Evolutionary conservation across 2,113 vertebrate species (phyloP).

Genomic region (Heptranchias perlo): DNA sequence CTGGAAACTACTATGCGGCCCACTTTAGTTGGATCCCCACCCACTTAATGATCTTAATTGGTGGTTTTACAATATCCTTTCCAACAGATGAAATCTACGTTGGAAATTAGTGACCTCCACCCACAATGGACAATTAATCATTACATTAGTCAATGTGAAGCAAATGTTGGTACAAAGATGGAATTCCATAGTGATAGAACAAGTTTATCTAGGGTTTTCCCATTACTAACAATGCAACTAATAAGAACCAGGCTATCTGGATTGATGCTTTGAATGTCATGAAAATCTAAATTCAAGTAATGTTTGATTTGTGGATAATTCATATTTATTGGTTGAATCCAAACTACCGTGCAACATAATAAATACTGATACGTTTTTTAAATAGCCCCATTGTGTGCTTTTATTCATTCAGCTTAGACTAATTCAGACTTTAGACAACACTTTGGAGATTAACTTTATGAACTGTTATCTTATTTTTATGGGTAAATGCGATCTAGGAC

Average conservation of each 20-base stretch:
- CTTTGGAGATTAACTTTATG: not conserved
- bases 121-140: slow-evolving; percentile 1
- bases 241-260: not conserved
- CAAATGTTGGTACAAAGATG: not conserved
- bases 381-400: not conserved
- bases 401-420: not conserved
- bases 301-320: not conserved
- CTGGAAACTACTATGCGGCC: not conserved
- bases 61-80: not conserved
- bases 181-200: not conserved
- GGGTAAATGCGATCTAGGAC: not conserved
- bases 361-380: not conserved
- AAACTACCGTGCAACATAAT: not conserved
- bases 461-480: not conserved
- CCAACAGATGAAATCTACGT: slow-evolving; percentile 4
- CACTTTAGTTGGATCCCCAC: not conserved
- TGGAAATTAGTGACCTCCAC: not conserved
- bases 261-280: not conserved
- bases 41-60: slow-evolving; percentile 21
- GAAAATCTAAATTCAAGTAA: not conserved
- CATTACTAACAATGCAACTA: not conserved
- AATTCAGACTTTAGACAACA: not conserved
- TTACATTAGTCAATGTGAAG: slow-evolving; percentile 12
- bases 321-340: not conserved
- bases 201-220: not conserved